A percentile compares a stretch with the other conserved stretches of the same genome.
phyloP scores from a whole-genome alignment of 2,113 vertebrate genomes.

The Turnix velox region DNA sequence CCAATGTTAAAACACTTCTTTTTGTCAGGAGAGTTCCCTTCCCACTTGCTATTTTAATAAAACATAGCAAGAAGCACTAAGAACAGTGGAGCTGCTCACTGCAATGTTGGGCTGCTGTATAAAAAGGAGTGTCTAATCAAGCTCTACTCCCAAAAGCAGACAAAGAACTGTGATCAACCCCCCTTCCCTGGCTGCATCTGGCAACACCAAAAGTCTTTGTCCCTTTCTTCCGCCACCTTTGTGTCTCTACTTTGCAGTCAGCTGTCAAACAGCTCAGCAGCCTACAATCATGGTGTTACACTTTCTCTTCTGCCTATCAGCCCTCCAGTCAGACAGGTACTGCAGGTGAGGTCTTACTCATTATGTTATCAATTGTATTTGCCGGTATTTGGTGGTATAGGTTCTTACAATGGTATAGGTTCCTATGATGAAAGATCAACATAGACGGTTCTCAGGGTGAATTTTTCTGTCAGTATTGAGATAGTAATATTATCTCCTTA shows the following conservation, averaged over 20 bases:
- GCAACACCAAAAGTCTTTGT: accelerated
- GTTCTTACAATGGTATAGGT: too few species aligned
- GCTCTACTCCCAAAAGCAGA: background rate
- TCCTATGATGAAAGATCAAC: background rate
- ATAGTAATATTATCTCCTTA: background rate
- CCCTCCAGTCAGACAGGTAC: background rate
- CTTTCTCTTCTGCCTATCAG: background rate
- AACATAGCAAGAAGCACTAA: background rate
- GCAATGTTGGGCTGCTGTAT: background rate
- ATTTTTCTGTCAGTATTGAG: background rate
- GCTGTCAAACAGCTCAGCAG: background rate
- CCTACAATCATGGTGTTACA: background rate
- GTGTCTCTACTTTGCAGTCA: background rate
- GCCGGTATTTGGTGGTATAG: background rate
- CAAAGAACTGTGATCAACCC: background rate
- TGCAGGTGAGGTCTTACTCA: background rate
- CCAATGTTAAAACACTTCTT: background rate
- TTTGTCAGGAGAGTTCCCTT: background rate
- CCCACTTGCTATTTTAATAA: background rate
- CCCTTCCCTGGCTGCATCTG: background rate
- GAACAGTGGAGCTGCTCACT: accelerated
- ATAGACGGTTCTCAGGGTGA: background rate
- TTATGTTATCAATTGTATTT: background rate
- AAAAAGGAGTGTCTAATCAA: background rate
- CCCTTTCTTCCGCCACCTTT: accelerated